These are phyloP conservation scores for Megamerina dolium DNA, from an alignment of 2,888 invertebrate species.

Conservation along the genomic window DNA sequence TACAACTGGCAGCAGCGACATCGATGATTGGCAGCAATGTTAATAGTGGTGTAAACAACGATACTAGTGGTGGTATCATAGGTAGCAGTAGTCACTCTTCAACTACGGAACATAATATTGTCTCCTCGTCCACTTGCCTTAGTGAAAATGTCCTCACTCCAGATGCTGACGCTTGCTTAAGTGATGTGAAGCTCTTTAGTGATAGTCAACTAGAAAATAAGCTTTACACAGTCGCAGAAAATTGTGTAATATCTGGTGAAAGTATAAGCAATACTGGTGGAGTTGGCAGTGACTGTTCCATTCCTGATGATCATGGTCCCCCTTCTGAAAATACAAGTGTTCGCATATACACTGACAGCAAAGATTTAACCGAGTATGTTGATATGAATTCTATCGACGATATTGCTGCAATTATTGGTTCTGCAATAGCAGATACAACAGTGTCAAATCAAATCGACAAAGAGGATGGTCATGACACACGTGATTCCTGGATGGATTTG, in stretches of 20 bases:
- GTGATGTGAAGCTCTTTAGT: slow-evolving; percentile 58
- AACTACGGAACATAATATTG: slow-evolving; percentile 63
- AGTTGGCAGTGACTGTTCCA: slow-evolving; percentile 17
- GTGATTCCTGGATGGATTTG: slow-evolving; percentile 83
- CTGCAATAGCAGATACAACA: slow-evolving; percentile 83
- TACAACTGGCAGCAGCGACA: slow-evolving; percentile 26
- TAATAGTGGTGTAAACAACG: slow-evolving; percentile 7
- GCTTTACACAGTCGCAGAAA: slow-evolving; percentile 53
- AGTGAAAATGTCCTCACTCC: slow-evolving; percentile 55
- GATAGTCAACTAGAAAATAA: slow-evolving; percentile 53
- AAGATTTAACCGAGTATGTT: slow-evolving; percentile 48
- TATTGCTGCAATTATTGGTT: slow-evolving; percentile 80
- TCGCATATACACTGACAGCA: slow-evolving; percentile 45
- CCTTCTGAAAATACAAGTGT: slow-evolving; percentile 56
- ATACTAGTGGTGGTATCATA: slow-evolving; percentile 17
- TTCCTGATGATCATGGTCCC: slow-evolving; percentile 49
- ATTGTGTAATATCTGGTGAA: slow-evolving; percentile 45
- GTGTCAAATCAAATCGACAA: slow-evolving; percentile 66
- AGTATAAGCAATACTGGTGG: slow-evolving; percentile 40
- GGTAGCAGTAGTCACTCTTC: slow-evolving; percentile 31
- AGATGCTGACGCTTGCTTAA: slow-evolving; percentile 51
- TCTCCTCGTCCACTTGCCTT: slow-evolving; percentile 67
- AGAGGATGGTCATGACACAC: slow-evolving; percentile 66
- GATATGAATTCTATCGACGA: slow-evolving; percentile 75
- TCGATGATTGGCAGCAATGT: slow-evolving; percentile 10